These are phyloP conservation scores for Lissocephala sabroskyi DNA, from an alignment of 2,888 invertebrate genomes.

Conservation along the genomic window DNA sequence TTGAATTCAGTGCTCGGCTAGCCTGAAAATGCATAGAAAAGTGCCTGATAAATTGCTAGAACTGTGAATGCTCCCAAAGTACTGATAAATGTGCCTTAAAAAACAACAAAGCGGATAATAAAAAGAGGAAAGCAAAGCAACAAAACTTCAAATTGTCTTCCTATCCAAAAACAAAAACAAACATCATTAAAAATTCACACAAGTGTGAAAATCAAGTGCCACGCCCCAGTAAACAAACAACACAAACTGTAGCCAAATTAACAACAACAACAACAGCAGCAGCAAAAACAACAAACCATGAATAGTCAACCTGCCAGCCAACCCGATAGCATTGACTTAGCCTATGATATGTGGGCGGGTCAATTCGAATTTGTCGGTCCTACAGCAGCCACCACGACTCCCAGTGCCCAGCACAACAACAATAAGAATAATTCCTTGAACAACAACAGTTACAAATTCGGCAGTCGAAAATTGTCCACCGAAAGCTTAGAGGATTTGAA, in stretches of 20 bases:
- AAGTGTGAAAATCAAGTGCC: slow-evolving; percentile 48
- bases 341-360: slow-evolving; percentile 91
- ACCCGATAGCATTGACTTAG: slow-evolving; percentile 80
- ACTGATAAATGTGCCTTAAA: slow-evolving; percentile 51
- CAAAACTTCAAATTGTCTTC: slow-evolving; percentile 37
- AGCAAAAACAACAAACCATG: slow-evolving; percentile 67
- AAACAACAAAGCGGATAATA: slow-evolving; percentile 6
- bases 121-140: slow-evolving; percentile 1
- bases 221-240: slow-evolving; percentile 29
- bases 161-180: slow-evolving; percentile 10
- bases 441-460: slow-evolving; percentile 49
- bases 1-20: not conserved
- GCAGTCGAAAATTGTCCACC: slow-evolving; percentile 59
- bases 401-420: slow-evolving; percentile 47
- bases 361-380: slow-evolving; percentile 87
- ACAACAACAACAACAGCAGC: slow-evolving; percentile 4
- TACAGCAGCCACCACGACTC: slow-evolving; percentile 52
- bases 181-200: slow-evolving; percentile 2
- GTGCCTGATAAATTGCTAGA: slow-evolving; percentile 25
- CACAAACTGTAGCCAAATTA: not conserved
- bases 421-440: slow-evolving; percentile 35
- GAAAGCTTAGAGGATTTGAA: slow-evolving; percentile 71
- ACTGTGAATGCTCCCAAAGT: too few relatives aligned
- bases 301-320: slow-evolving; percentile 72
- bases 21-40: slow-evolving; percentile 38